Evolutionary conservation across 37 sponge, comb jelly and placozoan species (phyloP).

Genomic region (Bolinopsis microptera): DNA sequence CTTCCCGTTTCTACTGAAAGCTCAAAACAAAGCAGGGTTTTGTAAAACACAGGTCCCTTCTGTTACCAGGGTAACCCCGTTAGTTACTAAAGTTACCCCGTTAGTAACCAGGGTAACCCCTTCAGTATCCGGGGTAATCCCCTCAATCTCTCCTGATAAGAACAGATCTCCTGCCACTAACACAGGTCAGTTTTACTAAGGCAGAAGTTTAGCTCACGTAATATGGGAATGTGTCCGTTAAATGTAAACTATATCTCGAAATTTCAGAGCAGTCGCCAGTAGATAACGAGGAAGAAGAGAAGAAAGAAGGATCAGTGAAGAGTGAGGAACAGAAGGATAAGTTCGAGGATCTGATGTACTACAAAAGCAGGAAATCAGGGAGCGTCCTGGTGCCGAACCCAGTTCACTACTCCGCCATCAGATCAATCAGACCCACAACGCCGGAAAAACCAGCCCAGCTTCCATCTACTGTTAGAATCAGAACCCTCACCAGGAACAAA

Average conservation of each 20-base stretch:
- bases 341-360: constrained; percentile 25
- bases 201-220: too few relatives aligned
- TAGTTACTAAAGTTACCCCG: too few relatives aligned
- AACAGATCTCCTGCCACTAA: too few relatives aligned
- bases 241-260: too few relatives aligned
- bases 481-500: background rate
- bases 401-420: constrained; percentile 27
- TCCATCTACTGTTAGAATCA: background rate
- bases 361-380: background rate
- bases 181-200: too few relatives aligned
- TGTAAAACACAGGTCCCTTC: background rate
- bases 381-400: constrained; percentile 50
- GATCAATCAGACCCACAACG: background rate
- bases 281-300: background rate
- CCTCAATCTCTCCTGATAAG: too few relatives aligned
- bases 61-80: too few relatives aligned
- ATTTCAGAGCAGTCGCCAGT: too few relatives aligned
- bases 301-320: background rate
- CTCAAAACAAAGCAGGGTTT: background rate
- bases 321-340: background rate
- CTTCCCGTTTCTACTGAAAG: background rate
- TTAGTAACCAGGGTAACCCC: too few relatives aligned
- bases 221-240: too few relatives aligned
- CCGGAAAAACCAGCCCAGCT: background rate
- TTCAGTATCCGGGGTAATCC: too few relatives aligned